A percentile compares a stretch with the other conserved stretches of the same genome.
phyloP scores from a whole-genome alignment of 2,888 invertebrate species.

The Stegana nigrithorax region DNA sequence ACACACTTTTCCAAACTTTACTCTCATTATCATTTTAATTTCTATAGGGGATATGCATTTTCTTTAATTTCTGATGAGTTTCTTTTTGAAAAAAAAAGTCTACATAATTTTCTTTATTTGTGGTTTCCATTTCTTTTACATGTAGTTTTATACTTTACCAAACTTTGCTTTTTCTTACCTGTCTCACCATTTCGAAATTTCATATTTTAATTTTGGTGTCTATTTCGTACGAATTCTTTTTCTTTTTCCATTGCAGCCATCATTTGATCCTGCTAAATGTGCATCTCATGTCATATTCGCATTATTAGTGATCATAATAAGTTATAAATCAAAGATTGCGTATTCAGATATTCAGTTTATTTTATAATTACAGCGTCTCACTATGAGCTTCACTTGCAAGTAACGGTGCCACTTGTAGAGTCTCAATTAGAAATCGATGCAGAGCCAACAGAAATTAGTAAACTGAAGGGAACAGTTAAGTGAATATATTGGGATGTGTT shows the following conservation, averaged over 20 bases:
- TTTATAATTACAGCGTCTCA: slow-evolving; percentile 44
- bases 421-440: slow-evolving; percentile 30
- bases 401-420: slow-evolving; percentile 57
- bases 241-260: neutral
- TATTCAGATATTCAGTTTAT: neutral
- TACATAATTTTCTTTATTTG: no score
- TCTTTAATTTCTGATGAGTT: no score
- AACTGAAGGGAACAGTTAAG: slow-evolving; percentile 34
- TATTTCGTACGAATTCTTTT: neutral
- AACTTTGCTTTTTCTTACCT: no score
- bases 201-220: neutral
- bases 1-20: no score
- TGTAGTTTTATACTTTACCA: no score
- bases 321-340: neutral
- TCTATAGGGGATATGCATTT: no score
- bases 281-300: slow-evolving; percentile 2
- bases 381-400: slow-evolving; percentile 58
- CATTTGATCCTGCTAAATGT: neutral
- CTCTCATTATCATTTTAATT: no score
- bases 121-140: no score
- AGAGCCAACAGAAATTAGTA: slow-evolving; percentile 37
- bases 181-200: neutral
- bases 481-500: no score
- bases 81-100: no score
- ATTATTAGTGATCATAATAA: neutral